Conservation (phyloP, 2,113 vertebrate genomes). For the Nipponia nippon region DNA sequence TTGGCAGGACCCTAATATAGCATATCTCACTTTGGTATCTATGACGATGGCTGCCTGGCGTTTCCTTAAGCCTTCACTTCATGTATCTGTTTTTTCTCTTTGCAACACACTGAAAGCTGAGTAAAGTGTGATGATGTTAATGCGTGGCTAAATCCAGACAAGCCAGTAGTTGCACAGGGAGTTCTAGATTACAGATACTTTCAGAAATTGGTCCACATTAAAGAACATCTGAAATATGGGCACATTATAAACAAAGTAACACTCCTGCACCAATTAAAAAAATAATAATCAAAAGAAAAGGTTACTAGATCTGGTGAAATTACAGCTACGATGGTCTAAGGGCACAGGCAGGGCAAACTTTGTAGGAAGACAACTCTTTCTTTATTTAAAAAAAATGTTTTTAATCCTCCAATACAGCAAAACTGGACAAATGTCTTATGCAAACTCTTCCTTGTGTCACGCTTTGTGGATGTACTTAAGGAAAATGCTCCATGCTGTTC, state of each 20-base stretch:
- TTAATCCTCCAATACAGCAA: not conserved
- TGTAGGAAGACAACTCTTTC: not conserved
- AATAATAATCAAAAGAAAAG: not conserved
- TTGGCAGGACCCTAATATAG: not conserved
- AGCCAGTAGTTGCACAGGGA: not conserved
- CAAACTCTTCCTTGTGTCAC: not conserved
- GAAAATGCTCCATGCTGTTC: not conserved
- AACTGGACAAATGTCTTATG: not conserved
- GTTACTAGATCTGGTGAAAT: not conserved
- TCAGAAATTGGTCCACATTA: not conserved
- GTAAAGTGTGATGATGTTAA: not conserved
- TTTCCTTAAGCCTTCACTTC: not conserved
- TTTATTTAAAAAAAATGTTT: too few relatives aligned
- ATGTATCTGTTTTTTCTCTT: not conserved
- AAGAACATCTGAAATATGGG: not conserved
- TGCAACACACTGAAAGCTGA: not conserved
- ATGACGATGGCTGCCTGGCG: not conserved
- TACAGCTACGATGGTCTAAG: not conserved
- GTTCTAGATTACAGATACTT: not conserved
- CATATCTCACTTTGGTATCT: not conserved
- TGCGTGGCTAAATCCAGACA: not conserved
- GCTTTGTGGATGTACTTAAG: not conserved
- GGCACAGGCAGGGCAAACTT: not conserved
- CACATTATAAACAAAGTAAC: not conserved
- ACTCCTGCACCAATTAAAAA: not conserved